Evolutionary conservation across 2,113 vertebrate genomes (phyloP).

Genomic region (Nansenia antarctica): DNA sequence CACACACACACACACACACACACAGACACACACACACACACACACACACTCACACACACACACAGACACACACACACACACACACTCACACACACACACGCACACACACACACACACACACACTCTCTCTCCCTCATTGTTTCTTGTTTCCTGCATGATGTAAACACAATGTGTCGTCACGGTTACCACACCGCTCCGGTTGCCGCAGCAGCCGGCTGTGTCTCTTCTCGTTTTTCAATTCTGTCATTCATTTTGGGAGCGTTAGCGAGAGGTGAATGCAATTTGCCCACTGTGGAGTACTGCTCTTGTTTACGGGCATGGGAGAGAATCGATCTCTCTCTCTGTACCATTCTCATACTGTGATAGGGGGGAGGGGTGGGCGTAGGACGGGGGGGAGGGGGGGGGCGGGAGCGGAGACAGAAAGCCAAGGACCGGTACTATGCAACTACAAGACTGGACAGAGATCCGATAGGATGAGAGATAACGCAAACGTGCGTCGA

Average conservation of each 20-base stretch:
- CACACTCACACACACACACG: too few species aligned
- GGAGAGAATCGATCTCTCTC: constrained; percentile 36
- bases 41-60: too few species aligned
- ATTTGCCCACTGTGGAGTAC: constrained; percentile 34
- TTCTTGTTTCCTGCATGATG: constrained; percentile 5
- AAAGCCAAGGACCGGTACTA: background rate
- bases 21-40: too few species aligned
- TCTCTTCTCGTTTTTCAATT: constrained; percentile 27
- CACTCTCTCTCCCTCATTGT: constrained; percentile 5
- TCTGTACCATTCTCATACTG: constrained; percentile 17
- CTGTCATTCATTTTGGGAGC: constrained; percentile 29
- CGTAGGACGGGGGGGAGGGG: too few species aligned
- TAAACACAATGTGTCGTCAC: background rate
- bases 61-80: too few species aligned
- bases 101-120: background rate
- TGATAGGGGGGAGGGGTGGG: background rate
- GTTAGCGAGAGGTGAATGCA: constrained; percentile 52
- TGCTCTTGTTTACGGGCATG: constrained; percentile 17
- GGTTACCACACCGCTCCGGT: background rate
- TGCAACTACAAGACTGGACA: background rate
- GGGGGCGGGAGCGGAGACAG: background rate
- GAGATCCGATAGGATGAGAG: background rate
- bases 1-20: too few species aligned
- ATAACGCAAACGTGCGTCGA: background rate
- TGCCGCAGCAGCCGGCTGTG: too few species aligned